A percentile compares a stretch with the other conserved stretches of the same genome.
Conservation (phyloP, 1,140 invertebrate species). For the Pogonomyrmex californicus region DNA sequence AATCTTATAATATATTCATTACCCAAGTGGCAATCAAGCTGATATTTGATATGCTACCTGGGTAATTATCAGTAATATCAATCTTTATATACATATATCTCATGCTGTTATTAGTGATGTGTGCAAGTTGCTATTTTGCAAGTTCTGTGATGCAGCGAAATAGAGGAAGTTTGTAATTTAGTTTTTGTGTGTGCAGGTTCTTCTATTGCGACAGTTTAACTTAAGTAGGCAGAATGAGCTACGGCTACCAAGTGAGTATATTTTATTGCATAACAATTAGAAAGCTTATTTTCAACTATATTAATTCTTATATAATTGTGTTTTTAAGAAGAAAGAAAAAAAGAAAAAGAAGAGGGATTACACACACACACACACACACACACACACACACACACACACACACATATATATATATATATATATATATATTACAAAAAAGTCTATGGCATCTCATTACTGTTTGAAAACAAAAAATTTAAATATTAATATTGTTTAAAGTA, state of each 20-base stretch:
- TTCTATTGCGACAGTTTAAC: neutral
- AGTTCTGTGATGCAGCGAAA: neutral
- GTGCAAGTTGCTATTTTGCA: neutral
- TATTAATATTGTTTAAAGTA: neutral
- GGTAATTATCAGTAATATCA: no score
- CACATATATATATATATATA: no score
- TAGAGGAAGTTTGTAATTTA: conserved; percentile 36
- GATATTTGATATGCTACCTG: no score
- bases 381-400: no score
- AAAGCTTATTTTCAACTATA: conserved; percentile 11
- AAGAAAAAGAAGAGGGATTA: neutral
- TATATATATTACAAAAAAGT: neutral
- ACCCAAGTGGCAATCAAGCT: neutral
- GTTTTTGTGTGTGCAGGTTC: conserved; percentile 49
- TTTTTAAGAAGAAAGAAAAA: neutral
- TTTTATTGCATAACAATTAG: conserved; percentile 10
- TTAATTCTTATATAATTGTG: neutral
- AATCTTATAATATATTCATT: neutral
- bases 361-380: no score
- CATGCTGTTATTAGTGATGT: neutral
- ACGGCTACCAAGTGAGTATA: conserved; percentile 78
- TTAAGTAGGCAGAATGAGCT: conserved; percentile 72
- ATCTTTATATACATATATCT: neutral
- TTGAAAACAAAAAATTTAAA: neutral
- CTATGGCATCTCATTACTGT: neutral